Evolutionary conservation across 2,113 vertebrate species (phyloP).

Genomic region (Larimichthys crocea): DNA sequence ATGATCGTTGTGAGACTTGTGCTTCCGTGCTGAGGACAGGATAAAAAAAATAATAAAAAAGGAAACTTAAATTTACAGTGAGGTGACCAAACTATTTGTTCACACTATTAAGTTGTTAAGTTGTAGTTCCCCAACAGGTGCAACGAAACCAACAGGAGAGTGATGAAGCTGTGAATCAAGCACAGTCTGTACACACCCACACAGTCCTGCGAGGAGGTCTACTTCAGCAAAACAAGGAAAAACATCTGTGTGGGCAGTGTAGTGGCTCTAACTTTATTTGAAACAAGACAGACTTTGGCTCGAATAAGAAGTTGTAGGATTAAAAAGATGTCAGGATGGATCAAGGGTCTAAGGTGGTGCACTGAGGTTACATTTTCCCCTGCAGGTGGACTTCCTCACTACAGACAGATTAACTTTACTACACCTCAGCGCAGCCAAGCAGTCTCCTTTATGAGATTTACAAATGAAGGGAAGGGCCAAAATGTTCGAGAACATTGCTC

Average conservation of each 20-base stretch:
- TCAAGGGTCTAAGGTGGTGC: constrained; percentile 9
- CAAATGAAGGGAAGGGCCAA: not conserved
- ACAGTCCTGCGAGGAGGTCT: constrained; percentile 63
- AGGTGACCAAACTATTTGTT: constrained; percentile 16
- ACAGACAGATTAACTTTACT: not conserved
- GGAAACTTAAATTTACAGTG: not conserved
- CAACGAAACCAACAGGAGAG: constrained; percentile 31
- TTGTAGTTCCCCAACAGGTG: constrained; percentile 7
- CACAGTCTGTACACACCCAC: constrained; percentile 53
- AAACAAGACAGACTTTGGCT: constrained; percentile 39
- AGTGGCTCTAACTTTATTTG: constrained; percentile 46
- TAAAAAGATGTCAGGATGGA: constrained; percentile 9
- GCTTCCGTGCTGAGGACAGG: not conserved
- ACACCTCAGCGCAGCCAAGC: not conserved
- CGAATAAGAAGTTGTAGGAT: constrained; percentile 43
- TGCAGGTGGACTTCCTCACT: constrained; percentile 9
- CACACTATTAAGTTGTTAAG: not conserved
- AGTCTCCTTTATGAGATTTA: constrained; percentile 1
- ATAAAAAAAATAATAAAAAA: not conserved
- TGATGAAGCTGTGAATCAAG: constrained; percentile 49
- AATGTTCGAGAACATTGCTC: not conserved
- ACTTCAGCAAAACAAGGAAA: constrained; percentile 54
- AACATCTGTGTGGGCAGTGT: constrained; percentile 57
- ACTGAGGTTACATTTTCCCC: constrained; percentile 9
- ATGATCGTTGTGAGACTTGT: not conserved